Base-by-base conservation (phyloP, 2,888 invertebrate species). In the Rhorus exstirpatorius region DNA sequence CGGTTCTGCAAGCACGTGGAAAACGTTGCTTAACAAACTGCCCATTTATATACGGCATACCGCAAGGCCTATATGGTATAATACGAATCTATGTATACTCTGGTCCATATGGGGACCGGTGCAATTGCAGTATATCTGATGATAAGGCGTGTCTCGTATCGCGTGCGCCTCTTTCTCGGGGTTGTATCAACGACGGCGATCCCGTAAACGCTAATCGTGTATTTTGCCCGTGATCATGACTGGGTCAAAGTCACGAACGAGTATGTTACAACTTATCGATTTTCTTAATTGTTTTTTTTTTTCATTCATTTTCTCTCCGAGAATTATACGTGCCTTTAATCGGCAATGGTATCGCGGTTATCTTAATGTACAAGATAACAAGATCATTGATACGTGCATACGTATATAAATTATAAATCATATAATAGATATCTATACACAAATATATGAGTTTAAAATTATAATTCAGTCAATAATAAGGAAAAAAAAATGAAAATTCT, bases 161-260 rank as follows among this genome's bases (percentile, higher is more conserved):
- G 31, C 68, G 31, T 51, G 61, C 10, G 3, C 24, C 7, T n/a
- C n/a, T 21, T 46, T 51, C 76, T 21, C 19, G 26, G 38, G 80
- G 17, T 41, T 24, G 44, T 44, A 55, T 41, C 76, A 49, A 26
- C 76, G 61, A 24, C 63, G 61, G 26, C 63, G 41, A 75, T 75
- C 75, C 72, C 77, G 81, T 74, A 68, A 74, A 74, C 72, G 24
- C 10, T 78, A 78, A 78, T 81, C 72, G 61, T 58, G 60, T n/a
- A n/a, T n/a, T n/a, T 72, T 67, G 51, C 71, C 60, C 67, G 72
- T 61, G 68, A 78, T 72, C 65, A 61, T 77, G 51, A 81, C 72
- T 81, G 68, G 81, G 81, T 81, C 81, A 81, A 81, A 78, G 72
- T 81, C 81, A 81, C 81, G 78, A 81, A 68, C 78, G 68, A 72